Evolutionary conservation across 64 coral and sea anemone genomes (phyloP).

Genomic region (Stichodactyla helianthus): DNA sequence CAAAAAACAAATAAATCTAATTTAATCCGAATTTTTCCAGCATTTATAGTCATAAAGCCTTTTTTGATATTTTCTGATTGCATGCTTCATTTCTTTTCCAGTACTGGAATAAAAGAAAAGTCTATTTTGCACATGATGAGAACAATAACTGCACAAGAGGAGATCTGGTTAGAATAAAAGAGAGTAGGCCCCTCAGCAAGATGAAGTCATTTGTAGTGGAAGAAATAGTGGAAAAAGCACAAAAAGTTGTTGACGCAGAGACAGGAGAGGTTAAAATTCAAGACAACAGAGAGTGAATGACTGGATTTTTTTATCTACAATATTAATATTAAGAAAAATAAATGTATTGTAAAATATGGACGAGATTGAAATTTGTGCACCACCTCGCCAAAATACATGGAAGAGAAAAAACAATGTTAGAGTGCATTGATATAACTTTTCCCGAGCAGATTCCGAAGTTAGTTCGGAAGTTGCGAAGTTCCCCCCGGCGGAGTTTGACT

Average conservation of each 20-base stretch:
- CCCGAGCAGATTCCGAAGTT: too few species aligned
- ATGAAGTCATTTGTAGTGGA: slow-evolving; percentile 75
- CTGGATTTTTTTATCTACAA: too few species aligned
- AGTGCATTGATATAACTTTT: too few species aligned
- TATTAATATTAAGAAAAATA: too few species aligned
- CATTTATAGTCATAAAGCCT: neutral
- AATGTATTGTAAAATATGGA: too few species aligned
- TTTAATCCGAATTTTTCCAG: too few species aligned
- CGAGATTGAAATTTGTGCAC: too few species aligned
- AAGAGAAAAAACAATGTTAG: too few species aligned
- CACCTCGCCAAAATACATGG: too few species aligned
- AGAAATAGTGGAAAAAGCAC: slow-evolving; percentile 90
- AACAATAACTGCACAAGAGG: slow-evolving; percentile 82
- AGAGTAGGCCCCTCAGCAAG: slow-evolving; percentile 81
- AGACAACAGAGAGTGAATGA: slow-evolving; percentile 82
- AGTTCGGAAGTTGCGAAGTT: too few species aligned
- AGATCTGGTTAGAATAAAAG: slow-evolving; percentile 86
- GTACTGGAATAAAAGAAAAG: slow-evolving; percentile 99
- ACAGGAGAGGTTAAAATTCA: slow-evolving; percentile 83
- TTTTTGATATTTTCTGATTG: neutral
- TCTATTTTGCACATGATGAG: slow-evolving; percentile 98
- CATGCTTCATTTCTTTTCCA: slow-evolving; percentile 28
- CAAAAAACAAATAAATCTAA: too few species aligned
- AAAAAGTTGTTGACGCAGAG: slow-evolving; percentile 69
- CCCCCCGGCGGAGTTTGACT: too few species aligned